Percentiles rank a stretch among this genome's conserved stretches.
Conservation (phyloP, 2,888 invertebrate genomes). For the Zaprionus obscuricornis region DNA sequence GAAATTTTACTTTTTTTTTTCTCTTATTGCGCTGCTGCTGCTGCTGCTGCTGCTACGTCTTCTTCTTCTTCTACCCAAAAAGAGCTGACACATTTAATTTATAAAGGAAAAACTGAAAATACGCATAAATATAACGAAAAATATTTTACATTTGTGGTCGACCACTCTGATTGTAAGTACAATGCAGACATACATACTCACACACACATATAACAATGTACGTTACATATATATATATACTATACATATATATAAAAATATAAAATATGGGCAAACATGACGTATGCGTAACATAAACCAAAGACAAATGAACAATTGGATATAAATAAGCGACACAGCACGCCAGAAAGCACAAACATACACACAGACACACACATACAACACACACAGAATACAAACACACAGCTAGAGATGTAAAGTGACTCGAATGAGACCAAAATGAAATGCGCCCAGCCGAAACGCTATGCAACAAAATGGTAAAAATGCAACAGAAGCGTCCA, state of each 20-base stretch:
- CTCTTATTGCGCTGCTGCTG: no score
- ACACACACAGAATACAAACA: slow-evolving; percentile 1
- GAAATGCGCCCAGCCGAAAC: slow-evolving; percentile 43
- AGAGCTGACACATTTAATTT: slow-evolving; percentile 62
- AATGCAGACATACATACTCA: slow-evolving; percentile 15
- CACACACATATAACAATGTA: slow-evolving; percentile 15
- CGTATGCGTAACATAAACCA: slow-evolving; percentile 79
- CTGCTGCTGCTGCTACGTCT: no score
- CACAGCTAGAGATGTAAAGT: slow-evolving; percentile 22
- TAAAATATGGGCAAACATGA: slow-evolving; percentile 77
- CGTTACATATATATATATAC: slow-evolving; percentile 13
- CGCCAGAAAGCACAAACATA: slow-evolving; percentile 28
- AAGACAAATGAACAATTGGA: slow-evolving; percentile 78
- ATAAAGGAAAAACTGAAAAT: slow-evolving; percentile 56
- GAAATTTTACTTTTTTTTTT: slow-evolving; percentile 26
- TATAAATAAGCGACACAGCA: slow-evolving; percentile 72
- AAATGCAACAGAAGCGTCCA: slow-evolving; percentile 68
- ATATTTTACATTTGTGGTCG: slow-evolving; percentile 70
- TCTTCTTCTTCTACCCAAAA: no score
- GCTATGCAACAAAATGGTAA: slow-evolving; percentile 49
- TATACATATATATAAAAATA: slow-evolving; percentile 48
- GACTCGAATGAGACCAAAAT: slow-evolving; percentile 51
- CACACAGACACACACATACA: slow-evolving; percentile 16
- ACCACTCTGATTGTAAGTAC: slow-evolving; percentile 53
- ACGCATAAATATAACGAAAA: slow-evolving; percentile 69